Evolutionary conservation across 2,888 invertebrate genomes (phyloP).

Genomic region (Dasysyrphus tricinctus): DNA sequence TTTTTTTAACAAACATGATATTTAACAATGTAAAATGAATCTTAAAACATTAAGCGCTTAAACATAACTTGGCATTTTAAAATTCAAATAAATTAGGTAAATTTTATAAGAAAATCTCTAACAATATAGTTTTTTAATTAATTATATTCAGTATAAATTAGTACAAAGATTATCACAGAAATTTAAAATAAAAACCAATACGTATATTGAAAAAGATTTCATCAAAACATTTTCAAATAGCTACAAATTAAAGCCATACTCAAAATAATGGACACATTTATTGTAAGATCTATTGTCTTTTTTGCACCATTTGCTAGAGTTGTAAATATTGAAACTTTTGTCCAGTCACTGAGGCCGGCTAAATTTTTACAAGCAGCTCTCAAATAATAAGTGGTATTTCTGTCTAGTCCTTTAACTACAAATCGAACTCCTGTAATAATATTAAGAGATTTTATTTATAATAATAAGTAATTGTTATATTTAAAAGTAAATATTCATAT

Average conservation of each 20-base stretch:
- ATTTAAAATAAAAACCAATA: slow-evolving; percentile 31
- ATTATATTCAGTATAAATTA: slow-evolving; percentile 14
- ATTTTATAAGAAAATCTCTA: slow-evolving; percentile 14
- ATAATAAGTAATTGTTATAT: too few species aligned
- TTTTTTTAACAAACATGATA: slow-evolving; percentile 16
- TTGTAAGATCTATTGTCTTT: slow-evolving; percentile 59
- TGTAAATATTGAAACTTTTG: slow-evolving; percentile 80
- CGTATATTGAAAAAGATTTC: neutral
- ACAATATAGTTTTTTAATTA: slow-evolving; percentile 16
- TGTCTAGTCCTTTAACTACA: slow-evolving; percentile 83
- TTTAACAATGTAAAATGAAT: slow-evolving; percentile 44
- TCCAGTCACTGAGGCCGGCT: slow-evolving; percentile 85
- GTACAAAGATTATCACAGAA: slow-evolving; percentile 58
- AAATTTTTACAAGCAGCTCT: slow-evolving; percentile 85
- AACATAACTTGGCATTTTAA: slow-evolving; percentile 7
- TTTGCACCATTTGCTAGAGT: slow-evolving; percentile 78
- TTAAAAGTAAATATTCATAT: too few species aligned
- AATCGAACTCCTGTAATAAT: slow-evolving; percentile 83
- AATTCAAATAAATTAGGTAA: slow-evolving; percentile 19
- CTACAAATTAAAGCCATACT: slow-evolving; percentile 61
- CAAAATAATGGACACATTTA: slow-evolving; percentile 63
- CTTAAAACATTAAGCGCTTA: slow-evolving; percentile 17
- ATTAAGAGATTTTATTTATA: too few species aligned
- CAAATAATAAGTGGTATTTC: slow-evolving; percentile 85
- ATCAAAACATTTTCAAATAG: slow-evolving; percentile 53